Evolutionary conservation across 2,113 vertebrate species (phyloP), one percentile per base, ranked within the genome.

Genomic region (Xiphias gladius): DNA sequence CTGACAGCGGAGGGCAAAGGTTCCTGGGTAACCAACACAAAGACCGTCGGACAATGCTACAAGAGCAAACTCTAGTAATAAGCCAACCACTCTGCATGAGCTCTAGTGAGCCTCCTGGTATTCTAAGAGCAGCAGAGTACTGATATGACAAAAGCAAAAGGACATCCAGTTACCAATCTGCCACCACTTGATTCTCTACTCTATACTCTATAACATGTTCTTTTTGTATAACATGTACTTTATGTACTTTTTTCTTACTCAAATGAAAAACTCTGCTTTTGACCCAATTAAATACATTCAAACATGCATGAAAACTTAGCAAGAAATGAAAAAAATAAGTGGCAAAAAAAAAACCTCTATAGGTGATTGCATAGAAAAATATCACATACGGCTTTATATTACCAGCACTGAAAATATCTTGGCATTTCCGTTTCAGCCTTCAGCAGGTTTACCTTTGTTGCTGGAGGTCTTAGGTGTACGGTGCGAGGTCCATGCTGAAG

Each of bases 401-500:
- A 24, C 11, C n/a, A 50, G 3, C 26, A 54, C 16, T 43, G 7
- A 77, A 68, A 79, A 11, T 0, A 1, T 54, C 7, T 1, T 11
- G 3, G 8, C 24, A 24, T 80, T 73, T 65, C 39, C 16, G 41
- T 59, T 41, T 41, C 5, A 22, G 3, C 12, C 37, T 14, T 54
- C 20, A 28, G 43, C n/a, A 57, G n/a, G 16, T 73, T 92, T 91
- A 99, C 98, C 98, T 96, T 95, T 96, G 68, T 95, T 90, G 30
- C 95, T 97, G 2, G 97, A 97, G n/a, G 94, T 95, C 89, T 96
- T 98, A n/a, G 97, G 97, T 0, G 97, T 99, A 9, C 96, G 95
- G 69, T 99, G 98, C 0, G 98, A 99, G 1, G 96, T 97, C 98
- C 98, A 99, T 4, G 97, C 88, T 0, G 97, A 97, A 0, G 97